Evolutionary conservation across 2,888 invertebrate genomes (phyloP), one percentile per base, ranked within the genome.

Genomic region (Heliconius sara): DNA sequence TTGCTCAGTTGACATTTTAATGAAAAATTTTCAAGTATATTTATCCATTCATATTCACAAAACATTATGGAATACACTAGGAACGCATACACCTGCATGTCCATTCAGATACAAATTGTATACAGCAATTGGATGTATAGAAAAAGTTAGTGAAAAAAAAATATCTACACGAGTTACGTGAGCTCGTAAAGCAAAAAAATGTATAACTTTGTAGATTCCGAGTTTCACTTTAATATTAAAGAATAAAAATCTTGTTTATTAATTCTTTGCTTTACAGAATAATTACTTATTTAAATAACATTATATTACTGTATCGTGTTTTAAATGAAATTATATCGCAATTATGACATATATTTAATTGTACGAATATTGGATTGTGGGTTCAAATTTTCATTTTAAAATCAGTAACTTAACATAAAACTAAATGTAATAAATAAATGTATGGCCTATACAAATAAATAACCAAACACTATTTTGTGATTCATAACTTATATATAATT

Each of bases 181-280:
- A 87, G 85, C 87, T 85, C 82, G 84, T 87, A 84, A 84, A 83
- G 83, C 80, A 81, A 84, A 90, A 72, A 87, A 87, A 84, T 84
- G 85, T 87, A 88, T 87, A 90, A 92, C 89, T 92, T 92, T 89
- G 88, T 85, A 84, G 87, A 90, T 89, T 88, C 87, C 86, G 86
- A 88, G 85, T 88, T 89, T 89, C 88, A 88, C 91, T 90, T 91
- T 92, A 91, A 91, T 90, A 91, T 87, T 84, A 87, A 88, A 91
- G 90, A 91, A 90, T 89, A 89, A 90, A 91, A 91, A 91, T 91
- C 90, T 88, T 89, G 90, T 90, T 93, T 92, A 93, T 93, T 92
- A 93, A 89, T 90, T 89, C 87, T 87, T 87, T 87, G 89, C 87
- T 91, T 91, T 90, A 89, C 89, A 52, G 19, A 52, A 79, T 78